These are phyloP conservation scores for Lophochroa leadbeateri DNA, from an alignment of 2,113 vertebrate species.

Conservation along the genomic window DNA sequence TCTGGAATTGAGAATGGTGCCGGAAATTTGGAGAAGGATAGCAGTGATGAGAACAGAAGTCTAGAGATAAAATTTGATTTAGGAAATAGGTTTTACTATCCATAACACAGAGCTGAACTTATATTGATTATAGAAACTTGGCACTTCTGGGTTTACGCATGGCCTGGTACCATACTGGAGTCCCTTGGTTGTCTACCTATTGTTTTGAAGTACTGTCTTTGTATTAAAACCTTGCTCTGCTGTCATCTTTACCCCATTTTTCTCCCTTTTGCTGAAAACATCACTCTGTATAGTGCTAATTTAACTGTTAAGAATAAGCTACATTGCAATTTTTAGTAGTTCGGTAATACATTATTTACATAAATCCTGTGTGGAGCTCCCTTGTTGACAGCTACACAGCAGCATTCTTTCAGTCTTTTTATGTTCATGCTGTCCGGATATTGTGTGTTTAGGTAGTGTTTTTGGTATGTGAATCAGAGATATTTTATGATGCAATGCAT, in stretches of 20 bases:
- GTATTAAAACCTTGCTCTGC: not conserved
- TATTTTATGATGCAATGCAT: not conserved
- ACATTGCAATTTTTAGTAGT: not conserved
- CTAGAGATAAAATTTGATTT: not conserved
- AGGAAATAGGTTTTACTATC: not conserved
- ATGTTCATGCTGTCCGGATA: not conserved
- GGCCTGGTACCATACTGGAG: not conserved
- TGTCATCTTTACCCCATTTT: not conserved
- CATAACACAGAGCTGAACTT: not conserved
- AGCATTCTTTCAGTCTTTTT: not conserved
- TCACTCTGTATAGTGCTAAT: not conserved
- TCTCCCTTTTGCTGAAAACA: not conserved
- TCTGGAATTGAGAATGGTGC: not conserved
- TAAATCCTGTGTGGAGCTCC: not conserved
- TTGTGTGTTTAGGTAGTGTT: not conserved
- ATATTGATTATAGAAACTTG: not conserved
- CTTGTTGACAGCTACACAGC: not conserved
- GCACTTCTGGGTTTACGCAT: fast-evolving
- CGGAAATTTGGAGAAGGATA: not conserved
- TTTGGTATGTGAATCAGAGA: not conserved
- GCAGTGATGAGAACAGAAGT: not conserved
- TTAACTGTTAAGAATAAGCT: not conserved
- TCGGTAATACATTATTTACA: not conserved
- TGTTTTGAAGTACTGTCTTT: not conserved
- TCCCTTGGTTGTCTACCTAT: not conserved